Percentiles rank a stretch among this genome's conserved stretches.
phyloP scores from a whole-genome alignment of 2,888 invertebrate species.

The Hemaris fuciformis region DNA sequence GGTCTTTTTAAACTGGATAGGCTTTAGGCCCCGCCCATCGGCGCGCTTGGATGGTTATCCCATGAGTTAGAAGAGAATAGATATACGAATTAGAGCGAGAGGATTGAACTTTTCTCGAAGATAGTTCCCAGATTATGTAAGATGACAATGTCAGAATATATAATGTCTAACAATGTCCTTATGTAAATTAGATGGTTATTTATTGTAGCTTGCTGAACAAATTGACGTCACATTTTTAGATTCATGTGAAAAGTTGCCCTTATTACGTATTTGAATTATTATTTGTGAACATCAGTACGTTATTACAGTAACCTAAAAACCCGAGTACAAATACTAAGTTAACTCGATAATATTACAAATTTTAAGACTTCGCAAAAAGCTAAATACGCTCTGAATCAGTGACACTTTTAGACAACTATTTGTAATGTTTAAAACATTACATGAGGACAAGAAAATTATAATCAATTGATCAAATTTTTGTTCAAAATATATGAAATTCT shows the following conservation, averaged over 20 bases:
- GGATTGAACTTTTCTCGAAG: conserved; percentile 70
- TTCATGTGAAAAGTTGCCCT: conserved; percentile 62
- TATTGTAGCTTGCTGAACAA: conserved; percentile 59
- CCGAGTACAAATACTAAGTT: too few species aligned
- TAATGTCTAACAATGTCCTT: conserved; percentile 68
- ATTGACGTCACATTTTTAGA: conserved; percentile 59
- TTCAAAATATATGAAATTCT: too few species aligned
- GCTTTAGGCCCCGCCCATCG: conserved; percentile 65
- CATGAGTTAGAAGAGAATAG: conserved; percentile 52
- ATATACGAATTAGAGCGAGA: conserved; percentile 62
- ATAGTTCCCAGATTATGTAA: conserved; percentile 73
- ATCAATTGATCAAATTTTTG: too few species aligned
- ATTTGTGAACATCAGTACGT: neutral
- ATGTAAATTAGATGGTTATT: conserved; percentile 77
- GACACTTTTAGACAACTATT: too few species aligned
- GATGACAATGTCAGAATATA: conserved; percentile 66
- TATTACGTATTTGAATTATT: conserved; percentile 12
- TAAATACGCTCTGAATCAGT: too few species aligned
- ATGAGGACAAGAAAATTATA: too few species aligned
- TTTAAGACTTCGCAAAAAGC: too few species aligned
- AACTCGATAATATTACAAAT: neutral
- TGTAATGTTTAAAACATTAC: too few species aligned
- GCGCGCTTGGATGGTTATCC: conserved; percentile 65
- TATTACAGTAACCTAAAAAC: neutral
- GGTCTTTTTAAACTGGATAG: conserved; percentile 53